Conservation (phyloP, 2,888 invertebrate species). For the Blastobasis lacticolella region DNA sequence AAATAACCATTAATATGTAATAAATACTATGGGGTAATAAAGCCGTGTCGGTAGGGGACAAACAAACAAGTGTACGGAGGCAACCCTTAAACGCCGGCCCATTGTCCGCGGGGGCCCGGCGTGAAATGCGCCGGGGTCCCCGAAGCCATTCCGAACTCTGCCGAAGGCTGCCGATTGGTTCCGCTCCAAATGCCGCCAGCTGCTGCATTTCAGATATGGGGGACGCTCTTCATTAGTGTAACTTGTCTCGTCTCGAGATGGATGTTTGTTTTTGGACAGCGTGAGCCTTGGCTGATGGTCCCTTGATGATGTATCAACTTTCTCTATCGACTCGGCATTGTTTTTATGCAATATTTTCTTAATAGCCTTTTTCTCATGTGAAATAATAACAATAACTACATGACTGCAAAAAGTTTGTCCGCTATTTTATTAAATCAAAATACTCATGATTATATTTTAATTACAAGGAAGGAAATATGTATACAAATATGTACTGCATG, state of each 20-base stretch:
- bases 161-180: conserved; percentile 58
- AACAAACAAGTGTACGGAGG: conserved; percentile 68
- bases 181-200: conserved; percentile 69
- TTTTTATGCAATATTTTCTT: conserved; percentile 4
- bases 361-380: too few species aligned
- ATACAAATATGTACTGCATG: too few species aligned
- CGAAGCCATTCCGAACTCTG: conserved; percentile 29
- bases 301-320: conserved; percentile 61
- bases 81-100: conserved; percentile 54
- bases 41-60: conserved; percentile 61
- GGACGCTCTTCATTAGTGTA: conserved; percentile 69
- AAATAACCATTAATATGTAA: conserved; percentile 75
- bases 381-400: too few species aligned
- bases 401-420: too few species aligned
- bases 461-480: too few species aligned
- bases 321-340: conserved; percentile 22
- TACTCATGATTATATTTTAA: too few species aligned
- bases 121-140: conserved; percentile 36
- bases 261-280: conserved; percentile 71
- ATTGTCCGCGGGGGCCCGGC: conserved; percentile 43
- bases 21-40: conserved; percentile 72
- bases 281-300: conserved; percentile 53
- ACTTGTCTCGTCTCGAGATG: conserved; percentile 68
- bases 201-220: conserved; percentile 67
- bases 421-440: too few species aligned